These are phyloP conservation scores for Fratercula arctica DNA, from an alignment of 2,797 vertebrate genomes.

Conservation along the genomic window DNA sequence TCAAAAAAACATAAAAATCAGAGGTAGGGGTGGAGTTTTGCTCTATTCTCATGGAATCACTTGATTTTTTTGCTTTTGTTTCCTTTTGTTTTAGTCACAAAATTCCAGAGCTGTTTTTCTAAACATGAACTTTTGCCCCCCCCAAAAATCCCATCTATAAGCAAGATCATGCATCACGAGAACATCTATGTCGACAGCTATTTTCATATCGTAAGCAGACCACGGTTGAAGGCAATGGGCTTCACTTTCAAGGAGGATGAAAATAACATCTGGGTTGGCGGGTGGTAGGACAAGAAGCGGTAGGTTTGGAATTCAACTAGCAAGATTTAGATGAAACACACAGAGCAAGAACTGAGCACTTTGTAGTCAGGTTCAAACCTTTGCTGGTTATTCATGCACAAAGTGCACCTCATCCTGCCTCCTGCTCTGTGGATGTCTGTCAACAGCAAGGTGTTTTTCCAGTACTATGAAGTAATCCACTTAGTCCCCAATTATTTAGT, in stretches of 20 bases:
- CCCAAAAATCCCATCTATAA: not conserved
- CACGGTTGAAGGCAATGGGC: not conserved
- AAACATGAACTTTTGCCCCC: not conserved
- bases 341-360: not conserved
- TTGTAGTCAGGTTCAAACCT: not conserved
- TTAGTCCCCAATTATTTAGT: slow-evolving; percentile 18
- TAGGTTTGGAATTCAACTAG: not conserved
- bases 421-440: not conserved
- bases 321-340: not conserved
- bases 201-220: not conserved
- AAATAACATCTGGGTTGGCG: not conserved
- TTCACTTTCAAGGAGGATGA: not conserved
- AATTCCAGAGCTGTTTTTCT: not conserved
- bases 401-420: not conserved
- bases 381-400: not conserved
- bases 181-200: not conserved
- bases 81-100: not conserved
- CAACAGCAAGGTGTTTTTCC: not conserved
- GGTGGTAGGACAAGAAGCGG: not conserved
- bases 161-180: not conserved
- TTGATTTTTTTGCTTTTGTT: not conserved
- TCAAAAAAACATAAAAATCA: not conserved
- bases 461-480: not conserved
- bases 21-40: not conserved
- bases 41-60: not conserved